These are phyloP conservation scores for Orius laevigatus DNA, from an alignment of 1,140 invertebrate genomes.

Conservation along the genomic window DNA sequence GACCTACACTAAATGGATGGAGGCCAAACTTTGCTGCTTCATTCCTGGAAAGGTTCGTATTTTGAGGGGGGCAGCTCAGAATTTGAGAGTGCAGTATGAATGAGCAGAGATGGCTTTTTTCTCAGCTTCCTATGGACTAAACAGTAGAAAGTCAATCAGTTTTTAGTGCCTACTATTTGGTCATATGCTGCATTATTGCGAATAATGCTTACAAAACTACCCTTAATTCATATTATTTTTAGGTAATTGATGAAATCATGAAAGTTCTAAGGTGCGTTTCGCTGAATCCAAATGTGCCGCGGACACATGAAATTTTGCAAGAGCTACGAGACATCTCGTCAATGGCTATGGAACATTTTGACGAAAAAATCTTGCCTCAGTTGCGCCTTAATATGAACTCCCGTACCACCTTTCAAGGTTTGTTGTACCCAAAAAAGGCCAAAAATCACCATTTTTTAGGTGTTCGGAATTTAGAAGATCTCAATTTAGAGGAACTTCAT, in stretches of 20 bases:
- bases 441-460: too few species aligned
- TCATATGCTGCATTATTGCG: background rate
- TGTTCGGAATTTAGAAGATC: too few species aligned
- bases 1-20: slow-evolving; percentile 80
- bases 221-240: slow-evolving; percentile 14
- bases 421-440: too few species aligned
- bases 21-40: slow-evolving; percentile 69
- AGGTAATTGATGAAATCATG: slow-evolving; percentile 81
- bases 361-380: slow-evolving; percentile 65
- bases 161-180: background rate
- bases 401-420: slow-evolving; percentile 1
- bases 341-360: slow-evolving; percentile 94
- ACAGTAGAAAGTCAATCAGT: background rate
- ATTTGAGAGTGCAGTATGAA: background rate
- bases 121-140: background rate
- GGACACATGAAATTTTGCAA: slow-evolving; percentile 71
- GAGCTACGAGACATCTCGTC: slow-evolving; percentile 82
- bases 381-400: slow-evolving; percentile 19
- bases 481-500: too few species aligned
- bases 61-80: too few species aligned
- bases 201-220: background rate
- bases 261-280: slow-evolving; percentile 52
- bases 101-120: background rate
- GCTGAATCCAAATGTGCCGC: slow-evolving; percentile 44
- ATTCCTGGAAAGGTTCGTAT: slow-evolving; percentile 61